These are phyloP conservation scores for Labeo rohita DNA, from an alignment of 2,113 vertebrate species.

Conservation along the genomic window DNA sequence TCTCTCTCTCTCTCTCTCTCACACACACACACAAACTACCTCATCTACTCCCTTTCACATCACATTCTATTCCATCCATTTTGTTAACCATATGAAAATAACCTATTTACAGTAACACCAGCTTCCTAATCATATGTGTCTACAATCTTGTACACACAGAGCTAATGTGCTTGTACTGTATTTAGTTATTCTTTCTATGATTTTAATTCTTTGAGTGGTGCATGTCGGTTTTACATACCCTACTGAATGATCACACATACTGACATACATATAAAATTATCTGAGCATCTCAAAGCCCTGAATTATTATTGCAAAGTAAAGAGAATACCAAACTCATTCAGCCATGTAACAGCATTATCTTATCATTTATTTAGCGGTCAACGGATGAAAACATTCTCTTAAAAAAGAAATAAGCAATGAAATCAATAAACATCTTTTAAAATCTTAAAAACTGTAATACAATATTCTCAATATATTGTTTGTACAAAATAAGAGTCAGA, in stretches of 20 bases:
- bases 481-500: slow-evolving; percentile 78
- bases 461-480: slow-evolving; percentile 82
- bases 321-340: slow-evolving; percentile 40
- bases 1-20: neutral
- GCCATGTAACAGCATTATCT: slow-evolving; percentile 57
- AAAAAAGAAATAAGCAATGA: slow-evolving; percentile 81
- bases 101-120: neutral
- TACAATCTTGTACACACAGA: neutral
- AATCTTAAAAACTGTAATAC: slow-evolving; percentile 83
- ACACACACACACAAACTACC: neutral
- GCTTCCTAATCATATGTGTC: neutral
- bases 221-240: neutral
- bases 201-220: neutral
- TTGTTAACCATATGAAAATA: neutral
- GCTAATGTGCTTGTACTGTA: neutral
- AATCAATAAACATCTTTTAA: slow-evolving; percentile 72
- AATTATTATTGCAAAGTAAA: neutral
- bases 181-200: neutral
- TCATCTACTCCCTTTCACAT: neutral
- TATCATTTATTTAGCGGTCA: slow-evolving; percentile 84
- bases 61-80: neutral
- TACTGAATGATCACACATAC: neutral
- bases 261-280: neutral
- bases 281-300: neutral
- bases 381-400: slow-evolving; percentile 84